Evolutionary conservation across 2,888 invertebrate genomes (phyloP).

Genomic region (Caenorhabditis sp.): DNA sequence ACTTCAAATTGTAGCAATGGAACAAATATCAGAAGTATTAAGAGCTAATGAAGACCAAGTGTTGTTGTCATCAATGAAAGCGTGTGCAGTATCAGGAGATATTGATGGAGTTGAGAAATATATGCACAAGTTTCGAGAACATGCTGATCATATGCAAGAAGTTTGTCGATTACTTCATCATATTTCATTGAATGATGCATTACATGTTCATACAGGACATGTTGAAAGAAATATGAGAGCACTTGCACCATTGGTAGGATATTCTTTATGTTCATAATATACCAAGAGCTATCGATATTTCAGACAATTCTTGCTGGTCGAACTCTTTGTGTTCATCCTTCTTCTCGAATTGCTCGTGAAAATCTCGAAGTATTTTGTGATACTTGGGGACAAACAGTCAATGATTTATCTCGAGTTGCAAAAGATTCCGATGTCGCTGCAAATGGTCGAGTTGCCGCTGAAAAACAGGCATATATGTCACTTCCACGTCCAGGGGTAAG

Average conservation of each 20-base stretch:
- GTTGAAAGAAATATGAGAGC: slow-evolving; percentile 92
- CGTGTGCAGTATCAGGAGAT: slow-evolving; percentile 79
- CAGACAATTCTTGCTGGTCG: slow-evolving; percentile 88
- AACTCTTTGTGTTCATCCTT: slow-evolving; percentile 87
- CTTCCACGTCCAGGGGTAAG: slow-evolving; percentile 89
- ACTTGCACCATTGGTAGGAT: slow-evolving; percentile 84
- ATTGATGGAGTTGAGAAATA: slow-evolving; percentile 90
- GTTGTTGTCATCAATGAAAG: slow-evolving; percentile 71
- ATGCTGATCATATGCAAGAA: slow-evolving; percentile 97
- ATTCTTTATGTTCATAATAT: too few species aligned
- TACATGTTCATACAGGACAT: slow-evolving; percentile 94
- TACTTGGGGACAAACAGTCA: slow-evolving; percentile 76
- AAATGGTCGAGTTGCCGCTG: slow-evolving; percentile 71
- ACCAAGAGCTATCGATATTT: slow-evolving; percentile 9
- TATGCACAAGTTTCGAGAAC: slow-evolving; percentile 93
- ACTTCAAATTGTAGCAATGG: slow-evolving; percentile 74
- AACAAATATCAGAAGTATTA: slow-evolving; percentile 73
- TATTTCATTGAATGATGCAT: slow-evolving; percentile 89
- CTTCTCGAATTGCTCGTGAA: slow-evolving; percentile 93
- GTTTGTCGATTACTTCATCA: slow-evolving; percentile 95
- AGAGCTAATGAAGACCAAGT: slow-evolving; percentile 74
- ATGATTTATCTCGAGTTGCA: slow-evolving; percentile 78
- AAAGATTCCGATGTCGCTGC: slow-evolving; percentile 70
- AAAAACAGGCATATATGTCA: slow-evolving; percentile 88
- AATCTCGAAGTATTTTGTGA: slow-evolving; percentile 81